Percentiles rank a stretch among this genome's conserved stretches.
These are phyloP conservation scores for Sebastes hubbsi DNA, from an alignment of 2,797 vertebrate genomes.

Conservation along the genomic window DNA sequence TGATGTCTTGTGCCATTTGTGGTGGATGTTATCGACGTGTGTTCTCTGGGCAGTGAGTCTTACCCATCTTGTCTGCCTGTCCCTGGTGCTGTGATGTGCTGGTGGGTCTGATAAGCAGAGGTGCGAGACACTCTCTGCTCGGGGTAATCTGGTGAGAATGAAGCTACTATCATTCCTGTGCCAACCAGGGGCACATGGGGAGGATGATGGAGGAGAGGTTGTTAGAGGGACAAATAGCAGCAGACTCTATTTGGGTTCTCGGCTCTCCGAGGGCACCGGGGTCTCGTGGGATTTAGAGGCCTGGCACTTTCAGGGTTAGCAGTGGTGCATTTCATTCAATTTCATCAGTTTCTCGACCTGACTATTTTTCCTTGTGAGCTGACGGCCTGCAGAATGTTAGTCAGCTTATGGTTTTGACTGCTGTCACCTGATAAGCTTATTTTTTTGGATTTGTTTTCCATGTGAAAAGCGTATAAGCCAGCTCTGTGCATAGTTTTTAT, in stretches of 20 bases:
- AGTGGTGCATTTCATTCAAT: constrained; percentile 39
- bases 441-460: not conserved
- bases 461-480: not conserved
- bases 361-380: not conserved
- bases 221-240: constrained; percentile 41
- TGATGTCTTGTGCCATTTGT: constrained; percentile 55
- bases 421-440: not conserved
- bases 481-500: constrained; percentile 5
- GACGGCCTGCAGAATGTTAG: not conserved
- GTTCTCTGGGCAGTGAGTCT: constrained; percentile 34
- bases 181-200: constrained; percentile 26
- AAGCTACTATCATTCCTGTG: constrained; percentile 29
- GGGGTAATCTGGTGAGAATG: constrained; percentile 61
- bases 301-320: constrained; percentile 14
- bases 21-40: constrained; percentile 60
- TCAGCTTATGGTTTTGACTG: constrained; percentile 12
- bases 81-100: constrained; percentile 44
- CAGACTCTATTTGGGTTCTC: constrained; percentile 42
- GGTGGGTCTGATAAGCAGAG: constrained; percentile 60
- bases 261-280: constrained; percentile 10
- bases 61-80: constrained; percentile 39
- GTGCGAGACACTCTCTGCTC: constrained; percentile 61
- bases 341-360: constrained; percentile 41
- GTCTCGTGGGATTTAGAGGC: not conserved
- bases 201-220: constrained; percentile 43